A percentile compares a stretch with the other conserved stretches of the same genome.
Conservation (phyloP, 2,797 vertebrate genomes). For the Arrhamphus sclerolepis region DNA sequence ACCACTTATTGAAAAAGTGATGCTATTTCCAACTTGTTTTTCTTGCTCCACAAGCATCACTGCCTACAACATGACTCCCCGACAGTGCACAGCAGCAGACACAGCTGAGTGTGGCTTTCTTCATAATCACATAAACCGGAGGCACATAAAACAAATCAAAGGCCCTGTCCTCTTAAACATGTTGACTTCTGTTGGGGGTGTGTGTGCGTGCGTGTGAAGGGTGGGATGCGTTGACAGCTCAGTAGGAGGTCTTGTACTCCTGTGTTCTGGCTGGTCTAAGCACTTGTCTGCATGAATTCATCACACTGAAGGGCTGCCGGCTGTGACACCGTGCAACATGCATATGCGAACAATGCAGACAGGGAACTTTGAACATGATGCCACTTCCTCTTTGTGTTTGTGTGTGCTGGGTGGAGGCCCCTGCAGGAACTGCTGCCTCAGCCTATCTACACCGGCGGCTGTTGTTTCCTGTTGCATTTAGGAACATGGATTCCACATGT, state of each 20-base stretch:
- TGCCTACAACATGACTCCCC: conserved; percentile 18
- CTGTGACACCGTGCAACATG: conserved; percentile 34
- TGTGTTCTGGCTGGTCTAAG: conserved; percentile 58
- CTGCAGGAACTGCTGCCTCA: conserved; percentile 59
- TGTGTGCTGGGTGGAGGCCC: conserved; percentile 44
- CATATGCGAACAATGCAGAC: conserved; percentile 42
- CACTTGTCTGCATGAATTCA: conserved; percentile 66
- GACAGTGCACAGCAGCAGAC: conserved; percentile 46
- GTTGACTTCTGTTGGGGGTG: conserved; percentile 50
- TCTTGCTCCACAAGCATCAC: conserved; percentile 25
- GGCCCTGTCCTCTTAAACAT: conserved; percentile 42
- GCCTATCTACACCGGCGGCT: conserved; percentile 51
- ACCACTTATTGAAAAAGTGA: conserved; percentile 3
- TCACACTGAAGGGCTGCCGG: conserved; percentile 44
- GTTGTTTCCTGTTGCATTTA: conserved; percentile 68
- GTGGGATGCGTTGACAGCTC: conserved; percentile 28
- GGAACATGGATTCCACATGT: conserved; percentile 60
- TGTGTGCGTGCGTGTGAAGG: conserved; percentile 5
- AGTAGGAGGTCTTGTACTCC: conserved; percentile 52
- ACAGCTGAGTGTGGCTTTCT: conserved; percentile 52
- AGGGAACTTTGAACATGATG: conserved; percentile 40
- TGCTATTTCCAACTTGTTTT: conserved; percentile 11
- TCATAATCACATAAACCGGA: conserved; percentile 70
- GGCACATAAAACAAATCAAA: conserved; percentile 70
- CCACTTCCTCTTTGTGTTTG: conserved; percentile 52